A percentile compares a stretch with the other conserved stretches of the same genome.
Evolutionary conservation across 1,140 invertebrate species (phyloP).

Genomic region (Diorhabda elongata): DNA sequence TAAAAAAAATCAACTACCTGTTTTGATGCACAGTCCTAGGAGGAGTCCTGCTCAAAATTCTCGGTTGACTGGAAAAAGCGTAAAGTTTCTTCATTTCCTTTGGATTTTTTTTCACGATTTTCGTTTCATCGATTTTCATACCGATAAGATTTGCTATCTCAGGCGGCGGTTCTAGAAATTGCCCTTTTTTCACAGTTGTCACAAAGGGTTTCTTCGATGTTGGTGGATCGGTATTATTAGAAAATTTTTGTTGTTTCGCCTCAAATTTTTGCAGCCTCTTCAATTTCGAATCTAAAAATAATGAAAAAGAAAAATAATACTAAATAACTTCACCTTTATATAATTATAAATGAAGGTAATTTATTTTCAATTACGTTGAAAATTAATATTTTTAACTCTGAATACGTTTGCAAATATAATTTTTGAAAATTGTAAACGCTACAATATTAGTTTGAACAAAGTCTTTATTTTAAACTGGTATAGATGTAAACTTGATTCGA

Average conservation of each 20-base stretch:
- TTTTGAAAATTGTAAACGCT: too few species aligned
- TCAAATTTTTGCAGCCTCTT: slow-evolving; percentile 58
- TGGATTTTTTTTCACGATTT: slow-evolving; percentile 44
- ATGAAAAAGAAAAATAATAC: too few species aligned
- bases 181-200: slow-evolving; percentile 71
- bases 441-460: too few species aligned
- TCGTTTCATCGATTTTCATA: slow-evolving; percentile 49
- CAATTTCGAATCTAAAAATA: slow-evolving; percentile 57
- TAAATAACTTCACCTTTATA: too few species aligned
- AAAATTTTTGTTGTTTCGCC: slow-evolving; percentile 47
- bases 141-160: slow-evolving; percentile 64
- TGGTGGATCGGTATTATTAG: slow-evolving; percentile 30
- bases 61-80: slow-evolving; percentile 57
- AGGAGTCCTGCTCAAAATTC: slow-evolving; percentile 46
- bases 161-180: slow-evolving; percentile 72
- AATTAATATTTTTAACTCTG: too few species aligned
- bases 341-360: too few species aligned
- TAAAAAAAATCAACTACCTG: slow-evolving; percentile 8
- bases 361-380: too few species aligned
- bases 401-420: too few species aligned
- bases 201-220: slow-evolving; percentile 56
- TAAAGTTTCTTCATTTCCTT: slow-evolving; percentile 53
- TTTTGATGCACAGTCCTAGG: slow-evolving; percentile 26
- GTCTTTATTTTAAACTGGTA: too few species aligned
- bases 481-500: too few species aligned